Evolutionary conservation across 2,113 vertebrate species (phyloP).

Genomic region (Genyomyrus donnyi): DNA sequence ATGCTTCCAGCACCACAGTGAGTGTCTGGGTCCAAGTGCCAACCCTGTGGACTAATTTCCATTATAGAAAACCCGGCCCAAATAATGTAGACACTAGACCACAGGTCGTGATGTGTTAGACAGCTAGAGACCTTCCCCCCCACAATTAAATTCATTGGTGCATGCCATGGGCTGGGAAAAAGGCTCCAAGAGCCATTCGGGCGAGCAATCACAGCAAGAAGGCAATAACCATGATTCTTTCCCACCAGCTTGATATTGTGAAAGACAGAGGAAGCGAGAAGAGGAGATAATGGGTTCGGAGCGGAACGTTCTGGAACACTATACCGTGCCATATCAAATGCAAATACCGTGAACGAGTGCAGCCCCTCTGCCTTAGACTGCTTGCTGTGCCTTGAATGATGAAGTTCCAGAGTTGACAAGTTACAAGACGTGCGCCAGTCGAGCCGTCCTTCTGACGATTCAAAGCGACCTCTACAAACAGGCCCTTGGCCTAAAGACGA

Average conservation of each 20-base stretch:
- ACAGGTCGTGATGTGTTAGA: neutral
- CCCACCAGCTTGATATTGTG: neutral
- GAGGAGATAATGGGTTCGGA: neutral
- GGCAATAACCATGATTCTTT: conserved; percentile 5
- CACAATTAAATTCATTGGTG: conserved; percentile 3
- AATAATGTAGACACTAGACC: neutral
- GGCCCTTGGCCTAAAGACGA: neutral
- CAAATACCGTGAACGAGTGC: neutral
- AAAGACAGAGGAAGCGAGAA: neutral
- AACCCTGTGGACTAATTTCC: neutral
- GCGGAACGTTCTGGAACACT: neutral
- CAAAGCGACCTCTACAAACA: neutral
- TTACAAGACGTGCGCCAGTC: neutral
- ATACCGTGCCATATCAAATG: neutral
- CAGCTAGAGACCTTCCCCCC: neutral
- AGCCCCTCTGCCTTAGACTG: neutral
- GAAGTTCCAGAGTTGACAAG: neutral
- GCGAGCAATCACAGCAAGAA: neutral
- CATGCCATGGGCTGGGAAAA: conserved; percentile 4
- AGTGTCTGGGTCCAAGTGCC: neutral
- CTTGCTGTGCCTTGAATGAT: neutral
- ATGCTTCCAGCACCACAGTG: neutral
- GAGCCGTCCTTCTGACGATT: neutral
- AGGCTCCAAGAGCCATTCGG: neutral
- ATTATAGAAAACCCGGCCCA: neutral